Base-by-base conservation (phyloP, 2,888 invertebrate genomes). In the Elysia crispata region DNA sequence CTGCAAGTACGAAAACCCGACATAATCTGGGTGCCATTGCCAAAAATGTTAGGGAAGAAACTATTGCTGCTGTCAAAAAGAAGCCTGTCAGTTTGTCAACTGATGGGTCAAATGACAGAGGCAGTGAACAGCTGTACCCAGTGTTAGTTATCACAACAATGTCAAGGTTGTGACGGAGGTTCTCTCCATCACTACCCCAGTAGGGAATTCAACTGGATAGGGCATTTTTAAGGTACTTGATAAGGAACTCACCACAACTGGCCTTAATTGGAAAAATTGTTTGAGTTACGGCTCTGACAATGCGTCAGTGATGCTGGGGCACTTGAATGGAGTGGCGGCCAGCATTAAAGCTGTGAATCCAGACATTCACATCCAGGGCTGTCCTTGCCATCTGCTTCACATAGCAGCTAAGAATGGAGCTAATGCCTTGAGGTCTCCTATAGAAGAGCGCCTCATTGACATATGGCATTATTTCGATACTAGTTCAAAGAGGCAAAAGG, bases 231-330 rank as follows among this genome's bases (percentile, higher is more conserved):
- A 66, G 57, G 41, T 67, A 1, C 23, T 79, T 23, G 28, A 79
- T 23, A 31, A 20, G 23, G 79, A 74, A 67, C 30, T 74, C 13
- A 28, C 18, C 1, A 54, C 33, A 15, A 6, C 41, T 6, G 41
- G 41, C 3, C 11, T 41, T 49, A 28, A 78, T 25, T 83, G 85
- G 83, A 30, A 60, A 31, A 79, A 83, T 30, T 81, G 81, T 50
- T 15, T 83, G 15, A 73, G 81, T 13, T 81, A 84, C 62, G 83
- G 83, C 1, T 80, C 72, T 72, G 85, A 84, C 50, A 85, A 82
- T 82, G 84, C 83, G 18, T 69, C 33, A 74, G 84, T 84, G 0
- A 85, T 82, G 82, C 79, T 64, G 5, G 83, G 83, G 0, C 15
- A 15, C 0, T 69, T 81, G 8, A 83, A 82, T 69, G 84, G 82